phyloP scores from a whole-genome alignment of 2,888 invertebrate species.

The Coecobrya sp. region DNA sequence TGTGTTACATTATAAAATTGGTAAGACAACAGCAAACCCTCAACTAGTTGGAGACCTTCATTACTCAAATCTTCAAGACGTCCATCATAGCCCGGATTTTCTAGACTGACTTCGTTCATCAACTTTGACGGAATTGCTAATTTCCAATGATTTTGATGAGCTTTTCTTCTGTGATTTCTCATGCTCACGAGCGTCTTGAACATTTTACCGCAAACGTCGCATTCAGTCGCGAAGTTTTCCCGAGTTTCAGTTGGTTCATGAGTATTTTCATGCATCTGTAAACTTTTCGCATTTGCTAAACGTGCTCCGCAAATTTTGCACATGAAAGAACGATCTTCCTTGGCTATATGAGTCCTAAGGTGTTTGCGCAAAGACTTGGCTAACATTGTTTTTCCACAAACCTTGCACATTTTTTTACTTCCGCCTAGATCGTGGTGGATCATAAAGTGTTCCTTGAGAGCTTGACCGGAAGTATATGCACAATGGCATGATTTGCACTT shows the following conservation, averaged over 20 bases:
- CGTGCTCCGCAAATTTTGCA: conserved; percentile 47
- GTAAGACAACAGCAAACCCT: not conserved
- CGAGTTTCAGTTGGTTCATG: conserved; percentile 9
- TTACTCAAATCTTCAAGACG: conserved; percentile 55
- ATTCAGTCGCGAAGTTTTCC: conserved; percentile 13
- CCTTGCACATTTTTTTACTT: conserved; percentile 32
- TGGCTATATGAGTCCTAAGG: conserved; percentile 21
- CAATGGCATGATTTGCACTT: no score
- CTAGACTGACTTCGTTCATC: conserved; percentile 4
- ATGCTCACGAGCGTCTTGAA: not conserved
- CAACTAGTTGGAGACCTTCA: conserved; percentile 38
- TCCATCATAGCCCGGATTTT: not conserved
- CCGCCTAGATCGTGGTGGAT: not conserved
- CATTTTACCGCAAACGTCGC: conserved; percentile 56
- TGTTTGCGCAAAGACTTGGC: not conserved
- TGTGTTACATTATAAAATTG: conserved; percentile 61
- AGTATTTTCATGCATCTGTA: conserved; percentile 17
- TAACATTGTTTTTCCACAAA: conserved; percentile 27
- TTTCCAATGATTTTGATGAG: conserved; percentile 49
- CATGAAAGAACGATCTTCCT: conserved; percentile 26
- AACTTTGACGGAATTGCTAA: conserved; percentile 9
- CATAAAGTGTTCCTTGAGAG: conserved; percentile 7
- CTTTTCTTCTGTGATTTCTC: conserved; percentile 21
- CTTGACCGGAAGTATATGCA: conserved; percentile 18
- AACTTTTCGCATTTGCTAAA: not conserved